Evolutionary conservation across 2,888 invertebrate genomes (phyloP), one percentile per base, ranked within the genome.

Genomic region (Eupithecia insigniata): DNA sequence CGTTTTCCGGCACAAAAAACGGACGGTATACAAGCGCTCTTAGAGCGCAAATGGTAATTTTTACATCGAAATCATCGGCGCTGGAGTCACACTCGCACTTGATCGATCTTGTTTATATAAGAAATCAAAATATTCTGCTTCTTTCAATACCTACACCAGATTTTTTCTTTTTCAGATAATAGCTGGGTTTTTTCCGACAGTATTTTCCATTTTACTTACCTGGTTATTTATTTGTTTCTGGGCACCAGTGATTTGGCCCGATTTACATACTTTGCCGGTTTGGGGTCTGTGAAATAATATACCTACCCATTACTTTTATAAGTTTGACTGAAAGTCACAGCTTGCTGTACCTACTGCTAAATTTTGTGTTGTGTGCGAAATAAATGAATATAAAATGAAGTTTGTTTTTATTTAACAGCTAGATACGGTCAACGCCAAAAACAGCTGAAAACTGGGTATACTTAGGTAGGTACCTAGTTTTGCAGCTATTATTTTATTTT

Each of bases 241-340:
- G 87, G 90, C 89, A 1, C 90, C 92, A 2, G 79, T 91, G 0
- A 76, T 91, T 55, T 92, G 92, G 92, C 87, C 90, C 0, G 87
- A 84, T 43, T 75, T 91, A 58, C 70, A 74, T 10, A 69, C 22
- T 0, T 26, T 69, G 22, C 72, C 66, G 46, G 12, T n/a, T 10
- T 78, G 76, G 76, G 36, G 34, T 12, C 14, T 22, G 16, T 64
- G 12, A 64, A 26, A 10, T 1, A 12, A 64, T 18, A 43, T 43
- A n/a, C 18, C 18, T 43, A 7, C 18, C 7, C 43, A n/a, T 6
- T 43, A 18, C 12, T 36, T 18, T 8, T 51, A 22, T 22, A 51
- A 22, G 10, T 10, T 51, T 22, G 22, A 22, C 46, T 51, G 10
- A 43, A 43, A 18, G 10, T 51, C n/a, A 51, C 2, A 51, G 22